These are phyloP conservation scores for Macroglossus sobrinus DNA, from an alignment of 2,113 vertebrate species.

Conservation along the genomic window DNA sequence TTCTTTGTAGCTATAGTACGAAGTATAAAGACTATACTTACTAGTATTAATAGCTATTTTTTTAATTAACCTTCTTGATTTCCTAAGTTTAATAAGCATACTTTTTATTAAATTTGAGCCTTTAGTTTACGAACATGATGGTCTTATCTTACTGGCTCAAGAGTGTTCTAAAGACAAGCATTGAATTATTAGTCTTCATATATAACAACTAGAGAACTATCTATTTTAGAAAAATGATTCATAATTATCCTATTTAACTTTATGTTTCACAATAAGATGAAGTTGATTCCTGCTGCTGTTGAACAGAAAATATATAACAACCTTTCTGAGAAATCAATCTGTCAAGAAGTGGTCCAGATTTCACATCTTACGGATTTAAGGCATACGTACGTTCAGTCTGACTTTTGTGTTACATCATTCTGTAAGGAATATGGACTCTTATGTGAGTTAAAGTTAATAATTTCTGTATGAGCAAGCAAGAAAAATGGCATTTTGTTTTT, in stretches of 20 bases:
- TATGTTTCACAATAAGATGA: not conserved
- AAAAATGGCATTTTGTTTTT: not conserved
- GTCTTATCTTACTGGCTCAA: not conserved
- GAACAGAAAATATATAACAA: not conserved
- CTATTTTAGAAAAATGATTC: not conserved
- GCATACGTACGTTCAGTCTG: not conserved
- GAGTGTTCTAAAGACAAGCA: not conserved
- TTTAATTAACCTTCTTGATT: not conserved
- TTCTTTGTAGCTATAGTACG: not conserved
- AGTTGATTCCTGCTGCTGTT: not conserved
- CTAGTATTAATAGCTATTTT: not conserved
- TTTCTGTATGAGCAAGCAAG: not conserved
- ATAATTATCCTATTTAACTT: not conserved
- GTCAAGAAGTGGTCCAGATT: not conserved
- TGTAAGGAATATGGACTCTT: not conserved
- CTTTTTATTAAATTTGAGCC: not conserved
- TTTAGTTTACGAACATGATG: not conserved
- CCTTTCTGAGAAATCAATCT: not conserved
- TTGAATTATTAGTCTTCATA: not conserved
- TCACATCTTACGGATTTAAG: not conserved
- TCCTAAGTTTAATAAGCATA: not conserved
- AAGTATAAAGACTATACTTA: not conserved
- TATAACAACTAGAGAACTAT: not conserved
- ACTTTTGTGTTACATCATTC: not conserved
- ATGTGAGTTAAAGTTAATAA: not conserved